Base-by-base conservation (phyloP, 2,888 invertebrate genomes). In the Chalcis sispes region DNA sequence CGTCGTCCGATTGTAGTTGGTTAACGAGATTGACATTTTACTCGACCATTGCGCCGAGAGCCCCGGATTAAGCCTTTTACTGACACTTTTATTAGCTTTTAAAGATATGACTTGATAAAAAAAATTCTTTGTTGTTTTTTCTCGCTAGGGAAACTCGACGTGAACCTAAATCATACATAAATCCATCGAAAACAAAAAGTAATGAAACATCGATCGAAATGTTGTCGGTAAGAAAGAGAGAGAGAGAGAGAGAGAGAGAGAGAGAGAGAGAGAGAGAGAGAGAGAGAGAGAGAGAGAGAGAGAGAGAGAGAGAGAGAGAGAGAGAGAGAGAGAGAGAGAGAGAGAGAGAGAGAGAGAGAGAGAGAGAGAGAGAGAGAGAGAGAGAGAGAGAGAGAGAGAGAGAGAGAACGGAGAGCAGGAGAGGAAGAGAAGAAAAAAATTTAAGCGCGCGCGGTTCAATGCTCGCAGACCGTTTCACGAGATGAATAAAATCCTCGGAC, bases 41-140 rank as follows among this genome's bases (percentile, higher is more conserved):
- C 46, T 58, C 67, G 13, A 8, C 23, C 13, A 32, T 48, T 10
- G 52, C 23, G 25, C 8, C 18, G 18, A n/a, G 36, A 8, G 20
- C 25, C 54, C 18, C 42, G 62, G 62, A 62, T 71, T 54, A 62
- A 54, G 62, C 46, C 61, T 71, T 70, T 71, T 71, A 71, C 54
- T 62, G 71, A 62, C 71, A 54, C 71, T 62, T 71, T 71, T 71
- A 71, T 71, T 71, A 32, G 71, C 71, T 36, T 25, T 52, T 62
- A 54, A 62, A 71, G 71, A 54, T 71, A 54, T 8, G 71, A 54
- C 20, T 61, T 70, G 40, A 27, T 50, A 61, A 52, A 61, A 70
- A 50, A 59, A n/a, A n/a, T n/a, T n/a, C n/a, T n/a, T n/a, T n/a
- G n/a, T n/a, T 5, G 10, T n/a, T 32, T 25, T 15, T 13, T 7